Conservation (phyloP, 2,888 invertebrate species). For the Drosophila diplacantha region DNA sequence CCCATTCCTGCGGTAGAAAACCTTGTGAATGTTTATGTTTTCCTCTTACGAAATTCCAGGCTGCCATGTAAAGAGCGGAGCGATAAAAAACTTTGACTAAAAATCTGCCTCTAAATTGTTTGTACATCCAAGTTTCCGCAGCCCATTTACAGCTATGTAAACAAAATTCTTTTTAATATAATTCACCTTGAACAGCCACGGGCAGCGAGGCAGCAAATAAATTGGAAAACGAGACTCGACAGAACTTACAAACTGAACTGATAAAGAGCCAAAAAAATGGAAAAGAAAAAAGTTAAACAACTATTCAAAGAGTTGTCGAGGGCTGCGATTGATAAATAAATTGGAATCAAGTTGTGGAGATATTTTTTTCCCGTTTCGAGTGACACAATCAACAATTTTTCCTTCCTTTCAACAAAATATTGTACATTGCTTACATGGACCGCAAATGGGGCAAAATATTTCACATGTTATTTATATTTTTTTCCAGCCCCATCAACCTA, state of each 20-base stretch:
- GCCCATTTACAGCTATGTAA: slow-evolving; percentile 45
- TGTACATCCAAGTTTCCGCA: slow-evolving; percentile 25
- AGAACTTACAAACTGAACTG: slow-evolving; percentile 58
- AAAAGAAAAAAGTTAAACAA: slow-evolving; percentile 12
- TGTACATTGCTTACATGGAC: slow-evolving; percentile 35
- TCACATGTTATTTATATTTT: slow-evolving; percentile 24
- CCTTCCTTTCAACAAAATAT: background rate
- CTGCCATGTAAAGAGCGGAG: slow-evolving; percentile 21
- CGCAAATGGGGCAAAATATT: slow-evolving; percentile 32
- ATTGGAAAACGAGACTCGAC: slow-evolving; percentile 34
- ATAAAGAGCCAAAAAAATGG: slow-evolving; percentile 38
- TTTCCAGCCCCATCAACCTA: slow-evolving; percentile 1
- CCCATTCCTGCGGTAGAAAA: background rate
- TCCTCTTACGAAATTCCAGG: slow-evolving; percentile 19
- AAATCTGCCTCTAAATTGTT: slow-evolving; percentile 16
- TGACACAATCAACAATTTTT: slow-evolving; percentile 32
- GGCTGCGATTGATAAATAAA: slow-evolving; percentile 30
- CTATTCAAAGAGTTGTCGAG: slow-evolving; percentile 36
- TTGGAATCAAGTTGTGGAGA: slow-evolving; percentile 20
- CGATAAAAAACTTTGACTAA: slow-evolving; percentile 16
- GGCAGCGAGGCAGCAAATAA: slow-evolving; percentile 9
- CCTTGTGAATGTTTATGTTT: slow-evolving; percentile 37
- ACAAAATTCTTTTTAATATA: slow-evolving; percentile 37
- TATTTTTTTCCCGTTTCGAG: slow-evolving; percentile 8
- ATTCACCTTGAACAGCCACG: slow-evolving; percentile 64